phyloP scores from a whole-genome alignment of 2,797 vertebrate genomes.

The Leptatherina wallacei region DNA sequence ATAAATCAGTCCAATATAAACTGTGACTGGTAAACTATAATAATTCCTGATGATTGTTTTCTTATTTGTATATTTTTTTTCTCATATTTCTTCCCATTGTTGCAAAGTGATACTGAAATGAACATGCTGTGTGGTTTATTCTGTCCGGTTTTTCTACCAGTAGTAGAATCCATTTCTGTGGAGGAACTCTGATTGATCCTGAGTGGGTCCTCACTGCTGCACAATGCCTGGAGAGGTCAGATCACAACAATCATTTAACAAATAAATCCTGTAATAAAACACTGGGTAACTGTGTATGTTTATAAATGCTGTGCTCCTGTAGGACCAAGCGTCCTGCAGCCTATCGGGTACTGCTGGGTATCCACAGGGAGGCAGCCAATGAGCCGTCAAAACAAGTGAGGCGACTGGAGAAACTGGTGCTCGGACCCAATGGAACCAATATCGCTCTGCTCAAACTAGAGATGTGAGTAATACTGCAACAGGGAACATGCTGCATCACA shows the following conservation, averaged over 20 bases:
- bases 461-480: slow-evolving; percentile 71
- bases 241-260: slow-evolving; percentile 24
- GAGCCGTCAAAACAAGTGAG: slow-evolving; percentile 84
- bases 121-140: neutral
- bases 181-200: slow-evolving; percentile 90
- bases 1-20: too few species aligned
- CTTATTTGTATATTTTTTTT: too few species aligned
- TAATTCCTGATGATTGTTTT: too few species aligned
- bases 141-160: slow-evolving; percentile 65
- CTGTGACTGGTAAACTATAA: too few species aligned
- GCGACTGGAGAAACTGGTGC: slow-evolving; percentile 80
- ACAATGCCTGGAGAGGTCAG: slow-evolving; percentile 92
- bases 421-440: slow-evolving; percentile 79
- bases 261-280: neutral
- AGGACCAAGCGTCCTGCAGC: slow-evolving; percentile 61
- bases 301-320: neutral
- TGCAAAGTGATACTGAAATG: too few species aligned
- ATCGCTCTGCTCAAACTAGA: slow-evolving; percentile 92
- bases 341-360: slow-evolving; percentile 87
- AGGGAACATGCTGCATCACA: too few species aligned
- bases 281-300: neutral
- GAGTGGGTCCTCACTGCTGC: slow-evolving; percentile 94
- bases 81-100: too few species aligned
- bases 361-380: slow-evolving; percentile 72
- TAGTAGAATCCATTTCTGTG: slow-evolving; percentile 88